Evolutionary conservation across 2,888 invertebrate species (phyloP), one percentile per base, ranked within the genome.

Genomic region (Drosophila fulvimacula): DNA sequence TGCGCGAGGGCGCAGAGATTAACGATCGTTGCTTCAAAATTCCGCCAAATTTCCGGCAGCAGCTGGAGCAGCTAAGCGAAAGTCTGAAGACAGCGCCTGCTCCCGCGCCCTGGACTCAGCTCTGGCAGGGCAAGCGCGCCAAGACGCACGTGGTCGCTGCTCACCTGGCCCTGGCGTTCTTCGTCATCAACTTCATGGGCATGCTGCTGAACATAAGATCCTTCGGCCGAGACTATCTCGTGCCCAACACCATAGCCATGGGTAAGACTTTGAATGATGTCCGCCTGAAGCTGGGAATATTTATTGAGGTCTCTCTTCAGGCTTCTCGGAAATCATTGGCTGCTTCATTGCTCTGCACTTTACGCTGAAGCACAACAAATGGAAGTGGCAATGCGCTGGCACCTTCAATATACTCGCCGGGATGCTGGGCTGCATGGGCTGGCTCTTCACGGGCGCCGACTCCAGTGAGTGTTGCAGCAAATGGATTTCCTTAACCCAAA

Each of bases 171-270:
- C 81, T 92, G 87, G 92, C 92, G 0, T 90, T 91, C 56, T 92
- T 90, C 61, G 88, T 93, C 48, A 91, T 91, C 30, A 92, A 92
- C 60, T 93, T 93, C 70, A 93, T 93, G 89, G 93, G 93, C 27
- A 93, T 92, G 90, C 74, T 93, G 42, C 79, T 93, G 46, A 93
- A 93, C 75, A 92, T 93, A 19, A 88, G 93, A 69, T 92, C 92
- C 21, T 93, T 93, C 70, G 93, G 93, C 19, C 74, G 93, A 19
- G 89, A 92, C 57, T 91, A 92, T 75, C 82, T 93, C 13, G 90
- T 85, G 17, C 79, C 91, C 0, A 93, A 93, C 56, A 93, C 93
- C 5, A 91, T 93, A 49, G 91, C 93, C 21, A 93, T 93, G 90
- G 93, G 93, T 92, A 77, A 82, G 79, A 49, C 11, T 0, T 0